Conservation (phyloP, 2,797 vertebrate species). For the Muscicapa comitata region DNA sequence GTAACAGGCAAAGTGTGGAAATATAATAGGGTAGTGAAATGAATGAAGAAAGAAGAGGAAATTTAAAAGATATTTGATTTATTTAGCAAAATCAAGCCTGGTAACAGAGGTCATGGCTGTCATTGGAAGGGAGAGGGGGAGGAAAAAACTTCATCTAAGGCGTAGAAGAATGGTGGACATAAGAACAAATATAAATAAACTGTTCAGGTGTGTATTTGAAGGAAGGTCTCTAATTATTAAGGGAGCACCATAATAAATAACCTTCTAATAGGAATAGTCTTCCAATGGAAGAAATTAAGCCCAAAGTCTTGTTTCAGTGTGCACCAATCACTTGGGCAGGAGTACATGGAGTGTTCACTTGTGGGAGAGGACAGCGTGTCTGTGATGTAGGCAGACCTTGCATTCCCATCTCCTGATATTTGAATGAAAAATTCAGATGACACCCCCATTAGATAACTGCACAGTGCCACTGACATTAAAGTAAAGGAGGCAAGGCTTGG, state of each 20-base stretch:
- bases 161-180: neutral
- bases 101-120: neutral
- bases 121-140: neutral
- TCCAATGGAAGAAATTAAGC: neutral
- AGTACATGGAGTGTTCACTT: fast-evolving
- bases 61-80: neutral
- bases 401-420: neutral
- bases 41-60: neutral
- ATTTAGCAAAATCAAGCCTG: neutral
- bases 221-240: neutral
- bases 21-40: neutral
- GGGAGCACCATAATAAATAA: neutral
- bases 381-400: neutral
- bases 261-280: neutral
- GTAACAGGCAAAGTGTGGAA: neutral
- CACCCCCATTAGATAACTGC: neutral
- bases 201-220: neutral
- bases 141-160: neutral
- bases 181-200: neutral
- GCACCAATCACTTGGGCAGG: neutral
- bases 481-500: neutral
- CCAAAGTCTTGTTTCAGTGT: neutral
- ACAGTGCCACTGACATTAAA: neutral
- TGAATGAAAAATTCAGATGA: neutral
- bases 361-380: neutral